Percentiles rank a stretch among this genome's conserved stretches.
These are phyloP conservation scores for Sebastes vulpes DNA, from an alignment of 2,797 vertebrate species.

Conservation along the genomic window DNA sequence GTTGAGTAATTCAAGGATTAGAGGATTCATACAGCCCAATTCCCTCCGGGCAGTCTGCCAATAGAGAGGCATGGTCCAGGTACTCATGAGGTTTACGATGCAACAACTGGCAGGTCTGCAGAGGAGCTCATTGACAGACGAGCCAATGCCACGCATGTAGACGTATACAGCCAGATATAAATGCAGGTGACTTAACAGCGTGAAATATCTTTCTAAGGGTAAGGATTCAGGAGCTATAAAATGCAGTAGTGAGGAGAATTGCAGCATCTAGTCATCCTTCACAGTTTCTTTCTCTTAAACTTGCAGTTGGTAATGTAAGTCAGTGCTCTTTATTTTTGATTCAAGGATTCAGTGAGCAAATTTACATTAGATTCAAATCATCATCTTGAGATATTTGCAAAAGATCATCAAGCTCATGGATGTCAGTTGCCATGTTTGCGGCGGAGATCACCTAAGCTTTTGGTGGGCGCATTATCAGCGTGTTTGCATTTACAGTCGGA, in stretches of 20 bases:
- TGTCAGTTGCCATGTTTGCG: conserved; percentile 22
- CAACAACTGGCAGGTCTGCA: conserved; percentile 51
- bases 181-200: conserved; percentile 26
- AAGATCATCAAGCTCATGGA: conserved; percentile 15
- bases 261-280: neutral
- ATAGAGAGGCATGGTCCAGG: conserved; percentile 50
- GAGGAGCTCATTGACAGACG: conserved; percentile 48
- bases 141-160: conserved; percentile 24
- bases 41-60: conserved; percentile 64
- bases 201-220: neutral
- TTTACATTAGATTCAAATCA: conserved; percentile 9
- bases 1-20: conserved; percentile 70
- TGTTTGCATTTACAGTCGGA: conserved; percentile 24
- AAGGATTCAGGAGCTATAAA: neutral
- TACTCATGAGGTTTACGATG: conserved; percentile 35
- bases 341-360: conserved; percentile 8
- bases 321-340: neutral
- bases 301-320: neutral
- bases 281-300: neutral
- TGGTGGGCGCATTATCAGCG: conserved; percentile 36
- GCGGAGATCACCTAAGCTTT: conserved; percentile 23
- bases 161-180: conserved; percentile 14
- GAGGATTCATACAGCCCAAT: conserved; percentile 57
- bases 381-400: conserved; percentile 15
- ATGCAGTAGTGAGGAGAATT: neutral